phyloP scores from a whole-genome alignment of 2,113 vertebrate genomes.

The Nannospalax galili region DNA sequence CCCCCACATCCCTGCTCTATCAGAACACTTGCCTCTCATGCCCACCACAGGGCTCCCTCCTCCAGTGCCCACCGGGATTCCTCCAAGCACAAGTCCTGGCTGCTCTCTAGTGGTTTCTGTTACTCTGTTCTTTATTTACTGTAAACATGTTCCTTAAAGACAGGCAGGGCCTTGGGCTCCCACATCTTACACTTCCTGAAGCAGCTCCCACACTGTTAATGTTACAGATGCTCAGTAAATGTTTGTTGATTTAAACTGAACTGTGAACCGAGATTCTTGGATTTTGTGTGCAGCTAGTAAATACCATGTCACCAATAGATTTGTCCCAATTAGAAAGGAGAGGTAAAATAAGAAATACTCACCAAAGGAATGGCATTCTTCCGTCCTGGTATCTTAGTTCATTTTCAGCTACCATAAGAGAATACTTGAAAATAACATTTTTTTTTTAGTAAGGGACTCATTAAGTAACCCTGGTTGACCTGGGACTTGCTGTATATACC shows the following conservation, averaged over 20 bases:
- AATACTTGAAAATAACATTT: not conserved
- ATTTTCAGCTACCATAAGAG: not conserved
- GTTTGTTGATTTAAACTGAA: not conserved
- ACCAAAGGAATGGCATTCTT: not conserved
- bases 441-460: not conserved
- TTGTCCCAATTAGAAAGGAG: not conserved
- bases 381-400: not conserved
- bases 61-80: not conserved
- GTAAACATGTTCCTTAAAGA: conserved; percentile 14
- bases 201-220: not conserved
- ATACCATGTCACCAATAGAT: not conserved
- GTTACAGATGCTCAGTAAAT: not conserved
- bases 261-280: not conserved
- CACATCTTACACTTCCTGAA: not conserved
- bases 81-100: not conserved
- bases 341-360: not conserved
- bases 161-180: not conserved
- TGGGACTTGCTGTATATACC: not conserved
- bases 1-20: not conserved
- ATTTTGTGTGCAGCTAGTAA: not conserved
- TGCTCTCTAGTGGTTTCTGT: not conserved
- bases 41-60: not conserved
- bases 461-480: not conserved
- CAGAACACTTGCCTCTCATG: not conserved
- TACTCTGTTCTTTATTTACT: not conserved